Evolutionary conservation across 1,140 invertebrate genomes (phyloP).

Genomic region (Aphidius gifuensis): DNA sequence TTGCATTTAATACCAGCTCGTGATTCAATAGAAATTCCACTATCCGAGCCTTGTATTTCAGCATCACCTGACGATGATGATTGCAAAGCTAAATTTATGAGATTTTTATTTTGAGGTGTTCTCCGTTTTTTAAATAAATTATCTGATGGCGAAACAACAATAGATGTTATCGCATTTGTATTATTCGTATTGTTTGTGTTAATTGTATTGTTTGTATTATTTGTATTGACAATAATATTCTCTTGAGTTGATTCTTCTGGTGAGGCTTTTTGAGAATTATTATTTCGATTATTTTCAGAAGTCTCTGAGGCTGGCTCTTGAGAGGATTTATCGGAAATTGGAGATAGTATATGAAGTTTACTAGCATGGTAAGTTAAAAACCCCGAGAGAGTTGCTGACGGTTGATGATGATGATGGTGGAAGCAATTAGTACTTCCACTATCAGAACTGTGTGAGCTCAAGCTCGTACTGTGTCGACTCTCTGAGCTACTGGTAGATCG

Average conservation of each 20-base stretch:
- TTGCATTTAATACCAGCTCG: slow-evolving; percentile 69
- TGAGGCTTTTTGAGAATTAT: slow-evolving; percentile 70
- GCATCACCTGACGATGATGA: slow-evolving; percentile 63
- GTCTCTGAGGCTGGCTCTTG: slow-evolving; percentile 78
- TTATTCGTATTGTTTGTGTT: slow-evolving; percentile 42
- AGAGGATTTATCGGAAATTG: slow-evolving; percentile 87
- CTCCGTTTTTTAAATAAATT: slow-evolving; percentile 59
- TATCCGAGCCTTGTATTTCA: slow-evolving; percentile 80
- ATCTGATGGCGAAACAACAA: slow-evolving; percentile 51
- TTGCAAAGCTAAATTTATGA: slow-evolving; percentile 66
- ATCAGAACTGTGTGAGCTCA: slow-evolving; percentile 81
- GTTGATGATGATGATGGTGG: slow-evolving; percentile 44
- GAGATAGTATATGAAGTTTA: slow-evolving; percentile 80
- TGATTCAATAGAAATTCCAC: slow-evolving; percentile 80
- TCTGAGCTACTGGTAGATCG: slow-evolving; percentile 77
- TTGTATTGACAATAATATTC: slow-evolving; percentile 34
- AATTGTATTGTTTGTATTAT: slow-evolving; percentile 48
- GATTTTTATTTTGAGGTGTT: slow-evolving; percentile 71
- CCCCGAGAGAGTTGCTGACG: slow-evolving; percentile 60
- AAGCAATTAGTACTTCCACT: slow-evolving; percentile 63
- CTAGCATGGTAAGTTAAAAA: slow-evolving; percentile 65
- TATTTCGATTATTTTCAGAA: slow-evolving; percentile 74
- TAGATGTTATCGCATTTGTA: slow-evolving; percentile 39
- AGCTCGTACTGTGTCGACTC: slow-evolving; percentile 71
- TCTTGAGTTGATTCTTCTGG: slow-evolving; percentile 61